phyloP scores from a whole-genome alignment of 2,888 invertebrate species.

The Torymus auratus region DNA sequence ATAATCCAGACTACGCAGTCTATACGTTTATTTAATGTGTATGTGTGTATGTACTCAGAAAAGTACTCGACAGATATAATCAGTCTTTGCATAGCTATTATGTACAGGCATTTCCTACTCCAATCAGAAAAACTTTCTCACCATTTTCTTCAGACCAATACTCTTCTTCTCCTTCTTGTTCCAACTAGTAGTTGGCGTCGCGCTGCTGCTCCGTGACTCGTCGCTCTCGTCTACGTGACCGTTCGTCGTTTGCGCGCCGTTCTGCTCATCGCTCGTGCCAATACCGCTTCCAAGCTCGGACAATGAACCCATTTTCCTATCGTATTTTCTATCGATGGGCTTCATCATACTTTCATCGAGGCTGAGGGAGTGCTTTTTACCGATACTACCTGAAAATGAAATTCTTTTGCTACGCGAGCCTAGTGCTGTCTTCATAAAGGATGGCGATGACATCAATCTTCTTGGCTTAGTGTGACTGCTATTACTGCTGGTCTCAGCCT shows the following conservation, averaged over 20 bases:
- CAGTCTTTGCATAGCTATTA: constrained; percentile 56
- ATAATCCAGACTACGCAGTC: constrained; percentile 52
- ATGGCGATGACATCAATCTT: constrained; percentile 69
- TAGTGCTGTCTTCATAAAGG: constrained; percentile 77
- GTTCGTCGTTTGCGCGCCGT: constrained; percentile 63
- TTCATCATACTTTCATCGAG: constrained; percentile 23
- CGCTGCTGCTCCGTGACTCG: constrained; percentile 67
- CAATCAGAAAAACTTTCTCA: constrained; percentile 87
- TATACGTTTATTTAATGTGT: constrained; percentile 12
- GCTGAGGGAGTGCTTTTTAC: constrained; percentile 39
- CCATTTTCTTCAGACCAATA: constrained; percentile 85
- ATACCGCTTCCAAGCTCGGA: constrained; percentile 24
- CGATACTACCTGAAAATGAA: constrained; percentile 56
- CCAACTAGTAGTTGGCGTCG: constrained; percentile 65
- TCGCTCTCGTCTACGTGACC: constrained; percentile 68
- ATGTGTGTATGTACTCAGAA: constrained; percentile 19
- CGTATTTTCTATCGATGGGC: constrained; percentile 6
- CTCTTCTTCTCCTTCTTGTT: constrained; percentile 81
- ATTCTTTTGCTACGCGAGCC: constrained; percentile 73
- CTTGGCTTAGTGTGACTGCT: constrained; percentile 17
- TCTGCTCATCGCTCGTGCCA: constrained; percentile 55
- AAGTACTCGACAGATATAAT: constrained; percentile 50
- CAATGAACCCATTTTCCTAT: constrained; percentile 35
- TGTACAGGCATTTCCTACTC: constrained; percentile 68
- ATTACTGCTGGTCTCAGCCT: constrained; percentile 35